A percentile compares a stretch with the other conserved stretches of the same genome.
phyloP scores from a whole-genome alignment of 1,140 invertebrate species.

The Aphis gossypii region DNA sequence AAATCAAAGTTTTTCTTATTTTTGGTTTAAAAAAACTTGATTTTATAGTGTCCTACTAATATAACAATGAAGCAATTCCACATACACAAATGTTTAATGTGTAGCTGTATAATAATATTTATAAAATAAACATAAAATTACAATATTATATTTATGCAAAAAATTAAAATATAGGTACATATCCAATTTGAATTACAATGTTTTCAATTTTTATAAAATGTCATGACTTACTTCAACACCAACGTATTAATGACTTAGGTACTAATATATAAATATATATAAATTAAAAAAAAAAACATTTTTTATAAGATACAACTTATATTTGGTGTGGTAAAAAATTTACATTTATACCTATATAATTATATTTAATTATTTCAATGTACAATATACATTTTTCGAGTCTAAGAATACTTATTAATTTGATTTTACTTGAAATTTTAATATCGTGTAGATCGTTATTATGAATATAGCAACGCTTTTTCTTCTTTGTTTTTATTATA shows the following conservation, averaged over 20 bases:
- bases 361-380: neutral
- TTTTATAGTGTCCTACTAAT: neutral
- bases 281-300: neutral
- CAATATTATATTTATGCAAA: neutral
- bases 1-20: neutral
- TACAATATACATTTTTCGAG: neutral
- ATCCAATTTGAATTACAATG: neutral
- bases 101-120: neutral
- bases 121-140: neutral
- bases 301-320: neutral
- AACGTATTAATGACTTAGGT: neutral
- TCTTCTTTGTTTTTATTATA: neutral
- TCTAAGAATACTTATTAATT: neutral
- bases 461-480: neutral
- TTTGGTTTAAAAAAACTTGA: neutral
- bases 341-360: neutral
- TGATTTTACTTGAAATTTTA: neutral
- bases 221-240: no score
- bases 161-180: neutral
- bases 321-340: neutral
- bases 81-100: neutral
- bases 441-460: constrained; percentile 32
- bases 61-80: neutral
- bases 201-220: neutral
- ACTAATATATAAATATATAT: neutral